Evolutionary conservation across 2,113 vertebrate genomes (phyloP), one percentile per base, ranked within the genome.

Genomic region (Corythaixoides concolor): DNA sequence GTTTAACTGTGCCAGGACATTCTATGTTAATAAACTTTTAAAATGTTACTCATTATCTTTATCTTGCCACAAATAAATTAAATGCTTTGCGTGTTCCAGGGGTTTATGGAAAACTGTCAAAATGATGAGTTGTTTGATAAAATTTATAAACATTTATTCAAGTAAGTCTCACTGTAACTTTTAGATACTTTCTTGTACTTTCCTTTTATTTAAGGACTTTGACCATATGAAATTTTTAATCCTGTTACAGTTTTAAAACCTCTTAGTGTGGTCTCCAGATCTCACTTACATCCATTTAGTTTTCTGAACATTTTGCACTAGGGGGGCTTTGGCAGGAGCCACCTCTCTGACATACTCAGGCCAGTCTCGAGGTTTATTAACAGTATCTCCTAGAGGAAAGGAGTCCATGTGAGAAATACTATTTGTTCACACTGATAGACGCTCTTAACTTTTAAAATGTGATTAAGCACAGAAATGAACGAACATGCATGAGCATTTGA

Each of bases 81-180:
- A 96, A 88, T 72, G 75, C 56, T 92, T 80, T 89, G 50, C 27
- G 13, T 80, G 73, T 85, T 84, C 78, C 56, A 81, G 43, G 58
- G 64, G 92, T 89, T 97, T 96, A 92, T 95, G 87, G 81, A 90
- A 97, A 95, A 96, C 72, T 96, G 94, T 91, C 93, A 94, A 80
- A 96, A 94, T 93, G 79, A 95, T 93, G 78, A 91, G 73, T 92
- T 82, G 75, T 93, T 96, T 93, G 91, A 91, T 94, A 85, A 74
- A 94, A 88, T 90, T 89, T 83, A 79, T 92, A 97, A 95, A 93
- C 47, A 86, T 96, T 94, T 96, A 92, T 95, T 77, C 77, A 73
- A 92, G 91, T 43, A 66, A 95, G 58, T 76, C n/a, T 79, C 59
- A 85, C 66, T 95, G 94, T 85, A 85, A 94, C 59, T 92, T 97